Conservation (phyloP, 1,140 invertebrate species). For the Megalopta genalis region DNA sequence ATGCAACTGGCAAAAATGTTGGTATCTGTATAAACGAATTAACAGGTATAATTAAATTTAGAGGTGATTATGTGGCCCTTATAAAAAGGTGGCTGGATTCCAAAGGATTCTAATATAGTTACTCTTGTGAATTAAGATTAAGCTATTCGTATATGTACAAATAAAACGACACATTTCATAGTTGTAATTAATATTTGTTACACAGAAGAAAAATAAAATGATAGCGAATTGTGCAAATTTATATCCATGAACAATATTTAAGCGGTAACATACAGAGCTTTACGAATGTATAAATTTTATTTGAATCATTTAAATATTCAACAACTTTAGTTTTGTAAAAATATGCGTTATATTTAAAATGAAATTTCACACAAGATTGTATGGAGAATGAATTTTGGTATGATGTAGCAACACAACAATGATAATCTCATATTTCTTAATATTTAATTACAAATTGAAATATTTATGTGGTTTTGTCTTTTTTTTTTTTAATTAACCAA, state of each 20-base stretch:
- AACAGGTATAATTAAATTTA: slow-evolving; percentile 85
- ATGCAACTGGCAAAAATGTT: slow-evolving; percentile 80
- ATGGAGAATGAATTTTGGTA: slow-evolving; percentile 19
- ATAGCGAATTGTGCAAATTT: neutral
- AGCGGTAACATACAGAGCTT: neutral
- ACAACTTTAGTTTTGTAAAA: slow-evolving; percentile 48
- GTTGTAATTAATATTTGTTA: slow-evolving; percentile 5
- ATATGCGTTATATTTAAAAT: slow-evolving; percentile 43
- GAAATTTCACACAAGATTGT: slow-evolving; percentile 28
- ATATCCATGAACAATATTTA: neutral
- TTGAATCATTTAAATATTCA: slow-evolving; percentile 21
- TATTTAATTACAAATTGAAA: slow-evolving; percentile 3
- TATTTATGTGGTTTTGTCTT: slow-evolving; percentile 4
- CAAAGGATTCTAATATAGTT: slow-evolving; percentile 86
- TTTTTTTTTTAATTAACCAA: slow-evolving; percentile 32
- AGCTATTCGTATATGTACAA: slow-evolving; percentile 25
- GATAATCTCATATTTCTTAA: neutral
- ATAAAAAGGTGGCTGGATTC: slow-evolving; percentile 86
- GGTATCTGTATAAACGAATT: slow-evolving; percentile 90
- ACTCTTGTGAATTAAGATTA: neutral
- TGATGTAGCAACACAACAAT: neutral
- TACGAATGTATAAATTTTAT: slow-evolving; percentile 18
- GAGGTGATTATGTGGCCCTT: slow-evolving; percentile 87
- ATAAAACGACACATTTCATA: neutral
- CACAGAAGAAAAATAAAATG: neutral